Evolutionary conservation across 1,140 invertebrate genomes (phyloP).

Genomic region (Macrobrachium rosenbergii): DNA sequence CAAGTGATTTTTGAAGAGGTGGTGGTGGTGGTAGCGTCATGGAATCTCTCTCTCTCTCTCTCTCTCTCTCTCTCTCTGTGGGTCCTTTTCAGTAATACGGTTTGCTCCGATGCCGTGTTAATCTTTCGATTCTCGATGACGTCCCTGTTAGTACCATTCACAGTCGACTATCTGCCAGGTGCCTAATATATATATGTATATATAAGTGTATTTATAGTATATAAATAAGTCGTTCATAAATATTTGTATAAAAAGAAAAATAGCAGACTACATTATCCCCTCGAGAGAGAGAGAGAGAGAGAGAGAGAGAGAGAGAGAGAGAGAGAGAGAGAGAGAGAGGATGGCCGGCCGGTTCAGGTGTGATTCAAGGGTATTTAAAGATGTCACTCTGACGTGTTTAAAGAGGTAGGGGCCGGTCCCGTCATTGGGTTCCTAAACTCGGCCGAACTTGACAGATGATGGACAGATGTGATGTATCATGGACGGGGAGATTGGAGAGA

Average conservation of each 20-base stretch:
- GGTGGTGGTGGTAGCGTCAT: not conserved
- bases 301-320: conserved; percentile 18
- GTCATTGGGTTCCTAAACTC: not conserved
- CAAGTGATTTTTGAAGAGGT: not conserved
- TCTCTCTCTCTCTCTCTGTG: conserved; percentile 31
- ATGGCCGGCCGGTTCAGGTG: not conserved
- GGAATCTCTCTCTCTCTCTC: conserved; percentile 26
- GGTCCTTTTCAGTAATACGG: not conserved
- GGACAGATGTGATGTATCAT: not conserved
- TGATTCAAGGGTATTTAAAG: not conserved
- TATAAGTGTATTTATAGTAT: too few relatives aligned
- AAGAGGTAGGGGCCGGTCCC: not conserved
- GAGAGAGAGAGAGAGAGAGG: conserved; percentile 24
- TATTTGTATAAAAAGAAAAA: too few relatives aligned
- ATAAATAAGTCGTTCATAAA: too few relatives aligned
- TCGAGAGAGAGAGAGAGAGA: conserved; percentile 6
- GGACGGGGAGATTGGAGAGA: not conserved
- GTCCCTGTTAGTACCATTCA: too few relatives aligned
- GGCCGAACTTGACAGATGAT: too few relatives aligned
- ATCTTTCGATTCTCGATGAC: too few relatives aligned
- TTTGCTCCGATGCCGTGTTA: too few relatives aligned
- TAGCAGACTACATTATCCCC: not conserved
- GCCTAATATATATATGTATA: too few relatives aligned
- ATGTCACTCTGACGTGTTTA: too few relatives aligned
- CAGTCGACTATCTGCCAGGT: too few relatives aligned